These are phyloP conservation scores for Lordiphosa clarofinis DNA, from an alignment of 1,140 invertebrate species.

Conservation along the genomic window DNA sequence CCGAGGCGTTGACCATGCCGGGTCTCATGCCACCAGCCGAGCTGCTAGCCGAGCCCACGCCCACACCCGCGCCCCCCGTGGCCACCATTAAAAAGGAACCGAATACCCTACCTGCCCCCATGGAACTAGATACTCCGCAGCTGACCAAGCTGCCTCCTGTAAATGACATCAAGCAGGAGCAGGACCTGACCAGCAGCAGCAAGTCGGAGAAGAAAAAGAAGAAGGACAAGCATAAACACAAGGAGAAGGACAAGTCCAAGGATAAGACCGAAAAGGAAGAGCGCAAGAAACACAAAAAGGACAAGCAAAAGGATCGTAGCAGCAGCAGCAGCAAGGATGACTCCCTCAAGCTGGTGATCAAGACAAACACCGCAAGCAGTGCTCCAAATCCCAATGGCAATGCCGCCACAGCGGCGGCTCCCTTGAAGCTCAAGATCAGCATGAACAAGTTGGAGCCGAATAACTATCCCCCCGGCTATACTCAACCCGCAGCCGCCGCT, in stretches of 20 bases:
- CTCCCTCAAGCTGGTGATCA: constrained; percentile 56
- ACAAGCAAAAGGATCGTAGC: constrained; percentile 82
- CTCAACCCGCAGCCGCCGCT: constrained; percentile 23
- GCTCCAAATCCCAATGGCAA: constrained; percentile 46
- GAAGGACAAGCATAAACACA: constrained; percentile 84
- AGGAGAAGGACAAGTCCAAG: constrained; percentile 85
- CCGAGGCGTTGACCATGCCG: constrained; percentile 60
- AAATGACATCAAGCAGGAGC: constrained; percentile 77
- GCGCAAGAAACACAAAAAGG: constrained; percentile 84
- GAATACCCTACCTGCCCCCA: constrained; percentile 1
- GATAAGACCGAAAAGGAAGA: constrained; percentile 81
- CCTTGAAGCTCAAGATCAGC: constrained; percentile 84
- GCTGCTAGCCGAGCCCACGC: constrained; percentile 54
- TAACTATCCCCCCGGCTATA: constrained; percentile 43
- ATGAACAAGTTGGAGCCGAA: constrained; percentile 81
- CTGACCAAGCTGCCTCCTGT: constrained; percentile 36
- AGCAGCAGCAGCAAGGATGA: constrained; percentile 69
- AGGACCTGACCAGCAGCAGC: constrained; percentile 1
- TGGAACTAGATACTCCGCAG: constrained; percentile 37
- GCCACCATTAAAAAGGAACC: constrained; percentile 47
- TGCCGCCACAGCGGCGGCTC: constrained; percentile 36
- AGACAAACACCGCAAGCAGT: constrained; percentile 29
- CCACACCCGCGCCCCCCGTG: constrained; percentile 7
- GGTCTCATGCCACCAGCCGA: constrained; percentile 67
- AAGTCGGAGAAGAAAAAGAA: constrained; percentile 82